These are phyloP conservation scores for Zosterops hypoxanthus DNA, from an alignment of 2,113 vertebrate species.

Conservation along the genomic window DNA sequence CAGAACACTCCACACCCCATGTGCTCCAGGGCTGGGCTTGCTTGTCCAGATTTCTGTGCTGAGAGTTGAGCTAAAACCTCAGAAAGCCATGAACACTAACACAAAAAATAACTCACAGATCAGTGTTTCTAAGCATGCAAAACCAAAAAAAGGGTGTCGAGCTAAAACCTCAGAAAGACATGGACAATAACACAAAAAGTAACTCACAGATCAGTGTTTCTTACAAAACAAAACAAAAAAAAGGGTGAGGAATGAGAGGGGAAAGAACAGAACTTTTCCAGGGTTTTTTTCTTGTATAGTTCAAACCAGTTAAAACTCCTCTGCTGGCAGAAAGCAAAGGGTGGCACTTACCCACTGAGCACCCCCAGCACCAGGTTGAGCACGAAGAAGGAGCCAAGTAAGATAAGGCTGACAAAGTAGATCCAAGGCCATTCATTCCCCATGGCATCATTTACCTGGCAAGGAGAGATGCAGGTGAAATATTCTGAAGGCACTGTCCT, in stretches of 20 bases:
- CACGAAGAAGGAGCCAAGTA: constrained; percentile 95
- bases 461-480: background rate
- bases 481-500: background rate
- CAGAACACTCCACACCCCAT: background rate
- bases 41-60: background rate
- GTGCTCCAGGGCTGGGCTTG: background rate
- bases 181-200: background rate
- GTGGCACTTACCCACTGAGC: constrained; percentile 88
- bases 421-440: constrained; percentile 98
- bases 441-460: constrained; percentile 94
- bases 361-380: constrained; percentile 96
- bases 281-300: background rate
- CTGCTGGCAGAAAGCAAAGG: background rate
- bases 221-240: background rate
- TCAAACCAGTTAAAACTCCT: background rate
- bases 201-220: background rate
- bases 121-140: background rate
- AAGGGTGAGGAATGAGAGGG: background rate
- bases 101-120: background rate
- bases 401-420: constrained; percentile 94
- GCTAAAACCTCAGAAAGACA: too few species aligned
- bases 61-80: background rate
- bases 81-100: background rate
- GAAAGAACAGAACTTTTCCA: background rate
- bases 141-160: background rate